These are phyloP conservation scores for Helicoverpa zea DNA, from an alignment of 1,140 invertebrate genomes.

Conservation along the genomic window DNA sequence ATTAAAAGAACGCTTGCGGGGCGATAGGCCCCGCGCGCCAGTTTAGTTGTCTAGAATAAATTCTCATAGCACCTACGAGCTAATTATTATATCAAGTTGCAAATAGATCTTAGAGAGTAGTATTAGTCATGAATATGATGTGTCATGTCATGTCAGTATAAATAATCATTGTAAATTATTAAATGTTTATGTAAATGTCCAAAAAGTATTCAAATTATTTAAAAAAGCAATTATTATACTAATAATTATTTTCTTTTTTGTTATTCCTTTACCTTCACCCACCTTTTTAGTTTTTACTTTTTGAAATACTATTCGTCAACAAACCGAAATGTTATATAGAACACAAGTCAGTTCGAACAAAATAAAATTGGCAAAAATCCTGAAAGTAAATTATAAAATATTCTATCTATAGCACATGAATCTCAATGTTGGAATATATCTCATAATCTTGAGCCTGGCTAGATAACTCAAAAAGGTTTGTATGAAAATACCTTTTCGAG, in stretches of 20 bases:
- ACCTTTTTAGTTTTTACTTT: constrained; percentile 61
- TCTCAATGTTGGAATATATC: too few species aligned
- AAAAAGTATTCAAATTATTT: constrained; percentile 87
- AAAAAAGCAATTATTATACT: constrained; percentile 83
- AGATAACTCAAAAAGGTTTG: too few species aligned
- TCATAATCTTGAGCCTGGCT: too few species aligned
- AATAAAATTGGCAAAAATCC: too few species aligned
- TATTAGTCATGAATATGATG: constrained; percentile 83
- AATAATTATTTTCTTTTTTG: constrained; percentile 79
- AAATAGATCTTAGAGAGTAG: constrained; percentile 83
- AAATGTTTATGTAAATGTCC: constrained; percentile 87
- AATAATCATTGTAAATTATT: constrained; percentile 87
- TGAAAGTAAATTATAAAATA: too few species aligned
- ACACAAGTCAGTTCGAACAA: too few species aligned
- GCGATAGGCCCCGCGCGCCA: constrained; percentile 77
- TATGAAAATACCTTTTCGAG: too few species aligned
- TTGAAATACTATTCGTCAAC: background rate
- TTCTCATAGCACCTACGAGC: constrained; percentile 83
- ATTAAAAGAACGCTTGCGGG: constrained; percentile 78
- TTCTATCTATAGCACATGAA: too few species aligned
- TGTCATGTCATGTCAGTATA: constrained; percentile 86
- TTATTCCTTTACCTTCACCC: constrained; percentile 71
- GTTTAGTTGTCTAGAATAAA: constrained; percentile 83
- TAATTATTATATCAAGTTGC: constrained; percentile 82
- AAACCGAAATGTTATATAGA: too few species aligned